Base-by-base conservation (phyloP, 2,888 invertebrate species). In the Asteroscopus sphinx region DNA sequence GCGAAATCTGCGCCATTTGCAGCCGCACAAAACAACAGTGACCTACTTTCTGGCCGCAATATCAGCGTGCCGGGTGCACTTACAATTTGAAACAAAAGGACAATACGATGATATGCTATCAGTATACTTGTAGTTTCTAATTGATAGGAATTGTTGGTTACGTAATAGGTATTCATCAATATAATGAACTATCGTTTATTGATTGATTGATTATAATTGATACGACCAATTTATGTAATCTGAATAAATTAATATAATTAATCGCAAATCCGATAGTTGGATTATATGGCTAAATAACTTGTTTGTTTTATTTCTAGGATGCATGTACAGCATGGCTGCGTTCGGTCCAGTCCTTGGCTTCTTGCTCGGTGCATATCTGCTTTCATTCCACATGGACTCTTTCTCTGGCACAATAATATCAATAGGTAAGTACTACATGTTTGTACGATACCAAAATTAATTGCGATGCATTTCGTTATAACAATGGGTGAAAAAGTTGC, bases 251-350 rank as follows among this genome's bases (percentile, higher is more conserved):
- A 21, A 21, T 6, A 6, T 3, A 21, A 21, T 21, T 21, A 21
- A 21, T 21, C 21, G 3, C 21, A 21, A 6, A 4, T 21, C 3
- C 21, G 1, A 21, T 6, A 6, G 4, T 21, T 21, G 4, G 21
- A 3, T 21, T 1, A 4, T 6, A 21, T 21, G 6, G 7, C 12
- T 47, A 13, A 30, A 0, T 28, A 1, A 13, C 12, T 6, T 12
- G 2, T 32, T 49, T 46, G 11, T 40, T 48, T 75, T 73, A 26
- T 80, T 65, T 95, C 91, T 88, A 98, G 98, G 98, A 48, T 98
- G 98, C 88, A 98, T 99, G 96, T 99, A 99, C 95, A 98, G 98
- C 85, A 98, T 98, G 97, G 98, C 98, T 41, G 99, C 99, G 0
- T 98, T 99, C 87, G 99, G 99, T 26, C 98, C 99, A n/a, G 98